phyloP scores from a whole-genome alignment of 1,140 invertebrate species.

The Zaprionus capensis region DNA sequence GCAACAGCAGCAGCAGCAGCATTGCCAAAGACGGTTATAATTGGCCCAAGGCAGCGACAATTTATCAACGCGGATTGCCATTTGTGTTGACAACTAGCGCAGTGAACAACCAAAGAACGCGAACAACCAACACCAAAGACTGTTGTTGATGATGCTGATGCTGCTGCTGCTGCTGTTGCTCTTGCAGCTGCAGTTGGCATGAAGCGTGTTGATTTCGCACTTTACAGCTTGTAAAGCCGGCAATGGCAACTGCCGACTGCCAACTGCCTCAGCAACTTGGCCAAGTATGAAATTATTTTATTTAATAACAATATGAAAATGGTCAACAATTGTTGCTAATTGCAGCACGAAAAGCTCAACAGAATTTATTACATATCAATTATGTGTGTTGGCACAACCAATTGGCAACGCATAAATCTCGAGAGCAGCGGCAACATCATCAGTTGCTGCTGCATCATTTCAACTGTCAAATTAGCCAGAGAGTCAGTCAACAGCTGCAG shows the following conservation, averaged over 20 bases:
- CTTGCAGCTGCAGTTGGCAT: conserved; percentile 64
- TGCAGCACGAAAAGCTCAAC: conserved; percentile 69
- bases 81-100: conserved; percentile 81
- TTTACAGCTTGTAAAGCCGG: conserved; percentile 79
- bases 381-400: conserved; percentile 74
- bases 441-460: conserved; percentile 14
- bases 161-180: conserved; percentile 10
- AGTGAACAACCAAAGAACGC: conserved; percentile 5
- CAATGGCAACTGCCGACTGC: conserved; percentile 43
- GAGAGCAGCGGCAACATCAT: conserved; percentile 25
- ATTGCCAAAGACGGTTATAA: conserved; percentile 79
- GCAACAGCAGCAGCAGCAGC: conserved; percentile 39
- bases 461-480: conserved; percentile 70
- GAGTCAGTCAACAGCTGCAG: conserved; percentile 50
- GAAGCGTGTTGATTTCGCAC: conserved; percentile 82
- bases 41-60: conserved; percentile 80
- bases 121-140: conserved; percentile 33
- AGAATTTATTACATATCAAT: conserved; percentile 82
- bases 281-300: conserved; percentile 79
- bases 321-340: conserved; percentile 77
- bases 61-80: conserved; percentile 81
- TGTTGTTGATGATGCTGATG: neutral
- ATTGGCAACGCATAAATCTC: conserved; percentile 78
- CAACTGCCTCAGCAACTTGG: conserved; percentile 26
- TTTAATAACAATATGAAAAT: conserved; percentile 77